A percentile compares a stretch with the other conserved stretches of the same genome.
Evolutionary conservation across 30 jellyfish, hydroid and myxozoan genomes (phyloP).

Genomic region (Catostylus mosaicus): DNA sequence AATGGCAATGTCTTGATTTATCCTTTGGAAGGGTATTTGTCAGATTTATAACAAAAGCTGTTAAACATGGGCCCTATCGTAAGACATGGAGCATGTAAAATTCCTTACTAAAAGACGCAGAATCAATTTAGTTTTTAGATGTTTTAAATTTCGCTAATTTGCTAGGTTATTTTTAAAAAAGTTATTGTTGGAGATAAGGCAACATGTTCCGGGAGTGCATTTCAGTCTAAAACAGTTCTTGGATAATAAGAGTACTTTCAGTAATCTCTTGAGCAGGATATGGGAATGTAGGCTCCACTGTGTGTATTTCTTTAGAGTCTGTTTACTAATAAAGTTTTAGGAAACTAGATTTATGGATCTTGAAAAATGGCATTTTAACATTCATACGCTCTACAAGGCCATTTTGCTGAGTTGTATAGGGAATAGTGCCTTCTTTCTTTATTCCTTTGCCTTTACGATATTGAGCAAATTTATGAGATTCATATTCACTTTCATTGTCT

Average conservation of each 20-base stretch:
- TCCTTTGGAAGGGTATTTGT: background rate
- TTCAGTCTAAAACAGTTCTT: background rate
- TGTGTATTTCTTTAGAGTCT: background rate
- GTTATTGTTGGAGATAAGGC: background rate
- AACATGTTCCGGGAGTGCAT: background rate
- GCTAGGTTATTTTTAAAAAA: background rate
- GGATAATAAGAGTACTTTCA: background rate
- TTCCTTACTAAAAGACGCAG: background rate
- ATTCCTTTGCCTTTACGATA: constrained; percentile 19
- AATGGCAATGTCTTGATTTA: background rate
- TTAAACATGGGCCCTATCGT: background rate
- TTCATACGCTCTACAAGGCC: constrained; percentile 44
- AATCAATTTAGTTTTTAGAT: background rate
- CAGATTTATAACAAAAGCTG: no score
- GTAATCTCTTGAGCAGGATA: background rate
- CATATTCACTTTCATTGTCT: constrained; percentile 39
- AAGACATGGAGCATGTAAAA: background rate
- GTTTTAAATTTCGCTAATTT: no score
- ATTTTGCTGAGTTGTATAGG: constrained; percentile 29
- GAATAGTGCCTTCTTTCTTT: constrained; percentile 23
- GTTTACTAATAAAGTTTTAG: background rate
- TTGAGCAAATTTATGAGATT: constrained; percentile 15
- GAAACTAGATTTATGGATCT: background rate
- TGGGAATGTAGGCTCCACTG: background rate
- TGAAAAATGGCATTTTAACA: background rate